These are phyloP conservation scores for Sinocyclocheilus grahami DNA, from an alignment of 2,113 vertebrate species.

Conservation along the genomic window DNA sequence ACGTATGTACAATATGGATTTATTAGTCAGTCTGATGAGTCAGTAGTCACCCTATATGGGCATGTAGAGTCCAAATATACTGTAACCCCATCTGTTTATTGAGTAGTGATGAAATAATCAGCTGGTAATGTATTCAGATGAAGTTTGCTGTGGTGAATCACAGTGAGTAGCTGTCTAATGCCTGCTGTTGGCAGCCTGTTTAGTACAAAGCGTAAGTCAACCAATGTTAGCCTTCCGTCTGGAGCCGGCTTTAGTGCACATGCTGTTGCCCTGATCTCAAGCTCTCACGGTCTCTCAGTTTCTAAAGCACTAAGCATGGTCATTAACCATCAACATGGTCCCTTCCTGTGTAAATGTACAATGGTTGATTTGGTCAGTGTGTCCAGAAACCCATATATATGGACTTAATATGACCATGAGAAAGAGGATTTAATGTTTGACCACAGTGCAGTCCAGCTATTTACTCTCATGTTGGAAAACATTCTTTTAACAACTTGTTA, in stretches of 20 bases:
- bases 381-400: not conserved
- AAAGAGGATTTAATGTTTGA: constrained; percentile 14
- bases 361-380: not conserved
- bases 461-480: constrained; percentile 2
- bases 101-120: constrained; percentile 5
- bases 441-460: not conserved
- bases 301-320: constrained; percentile 1
- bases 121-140: constrained; percentile 1
- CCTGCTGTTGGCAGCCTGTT: constrained; percentile 26
- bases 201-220: not conserved
- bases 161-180: constrained; percentile 14
- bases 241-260: constrained; percentile 16
- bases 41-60: not conserved
- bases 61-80: constrained; percentile 2
- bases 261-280: constrained; percentile 29
- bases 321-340: constrained; percentile 2
- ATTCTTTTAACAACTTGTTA: not conserved
- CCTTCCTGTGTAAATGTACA: not conserved
- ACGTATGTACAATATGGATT: not conserved
- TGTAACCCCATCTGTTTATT: constrained; percentile 2
- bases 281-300: not conserved
- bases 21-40: not conserved
- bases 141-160: constrained; percentile 43
- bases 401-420: not conserved
- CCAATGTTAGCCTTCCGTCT: constrained; percentile 33